phyloP scores from a whole-genome alignment of 2,888 invertebrate species.

The Syritta pipiens region DNA sequence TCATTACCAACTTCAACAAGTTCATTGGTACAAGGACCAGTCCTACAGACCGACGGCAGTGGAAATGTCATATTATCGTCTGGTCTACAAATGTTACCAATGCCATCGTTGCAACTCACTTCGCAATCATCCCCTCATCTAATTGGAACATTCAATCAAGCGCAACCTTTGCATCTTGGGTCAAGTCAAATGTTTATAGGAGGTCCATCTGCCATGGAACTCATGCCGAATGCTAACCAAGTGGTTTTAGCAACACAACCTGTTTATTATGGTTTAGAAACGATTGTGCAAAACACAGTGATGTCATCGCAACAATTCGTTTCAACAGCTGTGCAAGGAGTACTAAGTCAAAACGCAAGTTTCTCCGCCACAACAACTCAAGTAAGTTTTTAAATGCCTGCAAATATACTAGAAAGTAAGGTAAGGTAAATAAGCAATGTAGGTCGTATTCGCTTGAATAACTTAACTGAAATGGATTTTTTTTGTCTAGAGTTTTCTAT shows the following conservation, averaged over 20 bases:
- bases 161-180: slow-evolving; percentile 81
- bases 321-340: slow-evolving; percentile 89
- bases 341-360: slow-evolving; percentile 89
- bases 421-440: too few relatives aligned
- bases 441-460: too few relatives aligned
- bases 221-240: slow-evolving; percentile 73
- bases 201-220: slow-evolving; percentile 76
- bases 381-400: slow-evolving; percentile 65
- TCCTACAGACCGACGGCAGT: slow-evolving; percentile 83
- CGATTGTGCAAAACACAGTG: slow-evolving; percentile 92
- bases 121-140: slow-evolving; percentile 81
- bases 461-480: too few relatives aligned
- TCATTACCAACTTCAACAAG: slow-evolving; percentile 82
- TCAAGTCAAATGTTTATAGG: slow-evolving; percentile 83
- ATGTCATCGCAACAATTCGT: slow-evolving; percentile 94
- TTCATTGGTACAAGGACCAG: slow-evolving; percentile 82
- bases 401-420: too few relatives aligned
- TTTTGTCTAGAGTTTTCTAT: too few relatives aligned
- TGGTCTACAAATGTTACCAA: slow-evolving; percentile 82
- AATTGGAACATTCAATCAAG: slow-evolving; percentile 83
- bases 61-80: slow-evolving; percentile 82
- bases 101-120: slow-evolving; percentile 80
- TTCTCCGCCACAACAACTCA: slow-evolving; percentile 90
- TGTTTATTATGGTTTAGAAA: slow-evolving; percentile 90
- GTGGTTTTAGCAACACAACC: slow-evolving; percentile 86